Percentiles rank a stretch among this genome's conserved stretches.
phyloP scores from a whole-genome alignment of 2,113 vertebrate genomes.

The Callionymus lyra region DNA sequence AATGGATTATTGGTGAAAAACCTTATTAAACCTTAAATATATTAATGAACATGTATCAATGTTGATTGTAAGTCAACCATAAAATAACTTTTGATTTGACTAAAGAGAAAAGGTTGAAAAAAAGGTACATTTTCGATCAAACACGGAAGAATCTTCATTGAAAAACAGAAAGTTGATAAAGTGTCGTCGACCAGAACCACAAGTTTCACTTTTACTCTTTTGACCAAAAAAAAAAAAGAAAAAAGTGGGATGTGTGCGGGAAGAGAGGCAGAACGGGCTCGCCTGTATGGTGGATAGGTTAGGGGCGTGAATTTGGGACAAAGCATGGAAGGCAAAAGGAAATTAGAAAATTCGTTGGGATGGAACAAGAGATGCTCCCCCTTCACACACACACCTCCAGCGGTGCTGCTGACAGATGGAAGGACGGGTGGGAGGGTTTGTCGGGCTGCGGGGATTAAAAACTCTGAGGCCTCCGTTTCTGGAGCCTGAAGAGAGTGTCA shows the following conservation, averaged over 20 bases:
- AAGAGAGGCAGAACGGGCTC: conserved; percentile 14
- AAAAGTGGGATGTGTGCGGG: conserved; percentile 13
- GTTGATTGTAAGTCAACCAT: no score
- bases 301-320: conserved; percentile 67
- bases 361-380: conserved; percentile 63
- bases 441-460: conserved; percentile 56
- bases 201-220: conserved; percentile 4
- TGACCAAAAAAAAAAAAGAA: conserved; percentile 31
- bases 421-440: conserved; percentile 51
- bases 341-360: conserved; percentile 68
- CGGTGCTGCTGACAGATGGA: conserved; percentile 68
- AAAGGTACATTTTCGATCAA: no score
- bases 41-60: no score
- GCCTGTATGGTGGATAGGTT: conserved; percentile 51
- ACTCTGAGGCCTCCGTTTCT: conserved; percentile 52
- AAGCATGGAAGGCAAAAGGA: conserved; percentile 64
- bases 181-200: no score
- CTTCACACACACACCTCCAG: conserved; percentile 41
- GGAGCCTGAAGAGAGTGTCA: conserved; percentile 49
- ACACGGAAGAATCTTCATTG: no score
- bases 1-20: no score
- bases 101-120: no score
- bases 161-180: no score
- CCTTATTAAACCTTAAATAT: no score
- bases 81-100: no score